phyloP scores from a whole-genome alignment of 92 coral and sea anemone species.

The Umimayanthus kanabou region DNA sequence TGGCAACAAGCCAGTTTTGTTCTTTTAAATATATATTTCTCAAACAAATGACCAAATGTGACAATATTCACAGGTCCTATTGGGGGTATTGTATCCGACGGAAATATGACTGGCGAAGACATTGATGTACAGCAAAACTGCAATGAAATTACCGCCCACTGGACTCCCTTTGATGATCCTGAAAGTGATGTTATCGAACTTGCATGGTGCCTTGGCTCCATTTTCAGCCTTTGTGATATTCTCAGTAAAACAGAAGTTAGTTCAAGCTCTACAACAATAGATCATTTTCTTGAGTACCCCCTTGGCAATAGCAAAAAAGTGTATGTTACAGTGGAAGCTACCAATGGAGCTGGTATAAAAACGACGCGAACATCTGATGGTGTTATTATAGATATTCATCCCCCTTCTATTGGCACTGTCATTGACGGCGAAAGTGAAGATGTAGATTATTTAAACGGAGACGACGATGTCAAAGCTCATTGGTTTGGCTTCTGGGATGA shows the following conservation, averaged over 20 bases:
- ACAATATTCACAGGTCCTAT: slow-evolving; percentile 50
- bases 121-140: slow-evolving; percentile 62
- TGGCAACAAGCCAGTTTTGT: too few species aligned
- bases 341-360: slow-evolving; percentile 71
- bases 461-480: slow-evolving; percentile 56
- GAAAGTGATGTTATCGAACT: slow-evolving; percentile 70
- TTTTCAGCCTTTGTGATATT: slow-evolving; percentile 60
- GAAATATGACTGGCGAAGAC: slow-evolving; percentile 48
- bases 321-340: slow-evolving; percentile 68
- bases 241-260: slow-evolving; percentile 28
- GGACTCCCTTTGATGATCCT: slow-evolving; percentile 27
- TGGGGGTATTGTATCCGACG: slow-evolving; percentile 55
- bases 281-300: slow-evolving; percentile 40
- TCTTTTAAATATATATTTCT: not conserved
- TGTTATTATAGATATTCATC: slow-evolving; percentile 64
- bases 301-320: slow-evolving; percentile 57
- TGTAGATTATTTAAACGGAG: slow-evolving; percentile 56
- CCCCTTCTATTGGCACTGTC: slow-evolving; percentile 65
- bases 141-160: slow-evolving; percentile 59
- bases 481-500: slow-evolving; percentile 67
- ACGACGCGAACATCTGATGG: slow-evolving; percentile 69
- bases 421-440: slow-evolving; percentile 58
- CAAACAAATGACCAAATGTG: not conserved
- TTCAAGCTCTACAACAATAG: slow-evolving; percentile 35
- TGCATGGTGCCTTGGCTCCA: slow-evolving; percentile 69